A percentile compares a stretch with the other conserved stretches of the same genome.
These are phyloP conservation scores for Atherinosoma microstoma DNA, from an alignment of 2,797 vertebrate genomes.

Conservation along the genomic window DNA sequence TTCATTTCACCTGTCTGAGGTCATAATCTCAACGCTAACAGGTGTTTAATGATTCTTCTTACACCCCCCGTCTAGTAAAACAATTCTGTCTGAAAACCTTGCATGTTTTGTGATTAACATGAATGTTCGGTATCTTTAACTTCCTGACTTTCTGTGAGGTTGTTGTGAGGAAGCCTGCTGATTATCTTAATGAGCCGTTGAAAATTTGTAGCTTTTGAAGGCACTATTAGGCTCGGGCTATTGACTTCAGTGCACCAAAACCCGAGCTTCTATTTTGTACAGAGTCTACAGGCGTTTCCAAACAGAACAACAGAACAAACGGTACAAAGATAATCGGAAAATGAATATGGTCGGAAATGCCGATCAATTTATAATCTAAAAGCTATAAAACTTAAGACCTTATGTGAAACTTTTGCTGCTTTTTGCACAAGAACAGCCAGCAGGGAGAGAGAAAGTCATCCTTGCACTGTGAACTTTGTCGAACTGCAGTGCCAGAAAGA, in stretches of 20 bases:
- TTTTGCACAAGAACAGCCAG: background rate
- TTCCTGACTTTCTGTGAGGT: conserved; percentile 22
- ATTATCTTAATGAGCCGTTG: conserved; percentile 45
- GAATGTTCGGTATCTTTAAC: background rate
- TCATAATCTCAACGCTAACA: no score
- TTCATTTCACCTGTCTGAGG: no score
- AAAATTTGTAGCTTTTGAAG: conserved; percentile 38
- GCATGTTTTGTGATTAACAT: no score
- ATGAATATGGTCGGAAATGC: background rate
- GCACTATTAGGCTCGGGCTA: conserved; percentile 33
- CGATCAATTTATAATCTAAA: background rate
- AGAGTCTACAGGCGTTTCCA: background rate
- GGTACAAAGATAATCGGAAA: background rate
- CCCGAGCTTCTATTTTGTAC: conserved; percentile 13
- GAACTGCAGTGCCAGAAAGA: conserved; percentile 32
- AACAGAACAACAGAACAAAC: background rate
- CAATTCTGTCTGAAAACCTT: no score
- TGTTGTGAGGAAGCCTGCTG: conserved; percentile 44
- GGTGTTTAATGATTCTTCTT: no score
- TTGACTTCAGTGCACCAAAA: conserved; percentile 39
- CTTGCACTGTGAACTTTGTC: conserved; percentile 25
- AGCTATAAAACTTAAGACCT: background rate
- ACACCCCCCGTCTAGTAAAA: no score
- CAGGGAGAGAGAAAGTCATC: conserved; percentile 13
- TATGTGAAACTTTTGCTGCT: background rate